These are phyloP conservation scores for Thamnophis elegans DNA, from an alignment of 2,797 vertebrate genomes.

Conservation along the genomic window DNA sequence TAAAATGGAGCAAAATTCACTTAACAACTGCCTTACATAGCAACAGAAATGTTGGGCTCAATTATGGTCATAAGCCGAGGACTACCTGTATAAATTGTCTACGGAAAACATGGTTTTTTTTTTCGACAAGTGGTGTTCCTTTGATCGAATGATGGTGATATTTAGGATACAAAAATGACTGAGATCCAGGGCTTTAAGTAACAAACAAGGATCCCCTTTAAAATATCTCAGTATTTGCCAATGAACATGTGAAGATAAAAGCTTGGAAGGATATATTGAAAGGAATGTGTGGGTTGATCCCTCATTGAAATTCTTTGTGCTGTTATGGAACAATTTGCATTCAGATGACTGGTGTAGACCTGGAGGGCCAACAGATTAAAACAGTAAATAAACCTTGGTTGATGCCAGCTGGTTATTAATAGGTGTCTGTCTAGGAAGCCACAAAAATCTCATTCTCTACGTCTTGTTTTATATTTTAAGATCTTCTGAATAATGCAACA, in stretches of 20 bases:
- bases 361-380: slow-evolving; percentile 34
- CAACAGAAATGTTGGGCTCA: neutral
- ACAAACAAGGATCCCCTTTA: neutral
- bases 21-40: neutral
- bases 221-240: slow-evolving; percentile 2
- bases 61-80: neutral
- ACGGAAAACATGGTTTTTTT: neutral
- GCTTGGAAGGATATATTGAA: slow-evolving; percentile 26
- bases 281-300: slow-evolving; percentile 27
- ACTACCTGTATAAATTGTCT: neutral
- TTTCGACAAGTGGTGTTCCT: neutral
- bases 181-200: slow-evolving; percentile 2
- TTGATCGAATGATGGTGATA: neutral
- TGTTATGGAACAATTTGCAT: slow-evolving; percentile 41
- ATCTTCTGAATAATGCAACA: neutral
- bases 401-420: slow-evolving; percentile 6
- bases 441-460: neutral
- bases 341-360: slow-evolving; percentile 35
- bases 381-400: slow-evolving; percentile 23
- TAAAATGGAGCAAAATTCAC: neutral
- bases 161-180: neutral
- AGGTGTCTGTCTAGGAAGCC: neutral
- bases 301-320: slow-evolving; percentile 47
- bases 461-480: neutral
- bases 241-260: slow-evolving; percentile 17